Conservation (phyloP, 2,113 vertebrate species). For the Albula glossodonta region DNA sequence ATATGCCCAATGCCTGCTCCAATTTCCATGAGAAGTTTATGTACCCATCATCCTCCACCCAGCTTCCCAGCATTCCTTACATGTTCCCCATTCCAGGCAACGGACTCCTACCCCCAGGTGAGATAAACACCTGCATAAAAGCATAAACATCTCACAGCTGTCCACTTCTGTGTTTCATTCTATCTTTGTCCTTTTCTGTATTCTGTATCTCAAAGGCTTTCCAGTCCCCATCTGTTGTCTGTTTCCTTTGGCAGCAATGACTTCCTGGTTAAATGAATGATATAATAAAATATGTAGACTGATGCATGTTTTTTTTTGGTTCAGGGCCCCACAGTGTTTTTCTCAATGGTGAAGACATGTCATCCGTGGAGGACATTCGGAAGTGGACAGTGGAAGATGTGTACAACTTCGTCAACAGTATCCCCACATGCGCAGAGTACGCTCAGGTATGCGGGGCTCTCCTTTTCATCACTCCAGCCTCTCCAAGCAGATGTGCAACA, state of each 20-base stretch:
- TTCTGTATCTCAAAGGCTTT: not conserved
- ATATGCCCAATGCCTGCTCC: conserved; percentile 67
- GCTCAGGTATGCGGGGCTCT: conserved; percentile 78
- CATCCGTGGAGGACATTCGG: conserved; percentile 79
- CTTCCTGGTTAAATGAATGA: too few species aligned
- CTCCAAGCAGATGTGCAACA: not conserved
- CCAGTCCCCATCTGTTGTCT: too few species aligned
- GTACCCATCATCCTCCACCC: conserved; percentile 66
- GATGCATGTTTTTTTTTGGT: conserved; percentile 19
- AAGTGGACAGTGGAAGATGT: conserved; percentile 92
- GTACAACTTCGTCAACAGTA: conserved; percentile 80
- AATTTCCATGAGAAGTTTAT: conserved; percentile 79
- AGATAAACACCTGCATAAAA: conserved; percentile 19
- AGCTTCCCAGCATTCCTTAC: conserved; percentile 72
- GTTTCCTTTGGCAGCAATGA: too few species aligned
- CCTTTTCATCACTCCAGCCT: not conserved
- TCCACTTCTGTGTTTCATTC: not conserved
- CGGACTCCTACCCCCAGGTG: conserved; percentile 66
- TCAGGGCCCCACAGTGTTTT: conserved; percentile 75
- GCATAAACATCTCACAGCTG: not conserved
- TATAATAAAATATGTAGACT: too few species aligned
- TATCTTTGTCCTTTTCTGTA: not conserved
- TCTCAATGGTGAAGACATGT: conserved; percentile 74
- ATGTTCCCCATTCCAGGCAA: conserved; percentile 72
- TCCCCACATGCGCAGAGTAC: conserved; percentile 87